Evolutionary conservation across 2,797 vertebrate species (phyloP).

Genomic region (Spea hammondii): DNA sequence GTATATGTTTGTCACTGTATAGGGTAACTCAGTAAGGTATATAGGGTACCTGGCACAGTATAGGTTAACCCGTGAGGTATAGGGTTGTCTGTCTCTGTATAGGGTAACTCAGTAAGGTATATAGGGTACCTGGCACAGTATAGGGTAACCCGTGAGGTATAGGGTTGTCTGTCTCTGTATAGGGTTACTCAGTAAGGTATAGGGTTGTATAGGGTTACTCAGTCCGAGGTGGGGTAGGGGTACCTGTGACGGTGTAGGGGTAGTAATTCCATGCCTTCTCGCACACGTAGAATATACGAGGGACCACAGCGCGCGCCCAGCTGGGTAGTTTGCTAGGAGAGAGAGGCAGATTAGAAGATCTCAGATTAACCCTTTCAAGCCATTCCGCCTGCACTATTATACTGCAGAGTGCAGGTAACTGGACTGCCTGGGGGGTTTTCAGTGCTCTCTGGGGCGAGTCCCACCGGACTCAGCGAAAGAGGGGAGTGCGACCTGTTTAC

Average conservation of each 20-base stretch:
- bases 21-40: not conserved
- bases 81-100: constrained; percentile 62
- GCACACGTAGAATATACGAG: constrained; percentile 69
- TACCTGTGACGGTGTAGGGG: constrained; percentile 70
- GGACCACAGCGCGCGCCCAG: constrained; percentile 68
- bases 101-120: constrained; percentile 46
- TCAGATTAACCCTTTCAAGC: not conserved
- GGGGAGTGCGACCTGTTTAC: too few relatives aligned
- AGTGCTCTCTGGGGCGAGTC: too few relatives aligned
- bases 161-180: not conserved
- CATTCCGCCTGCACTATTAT: not conserved
- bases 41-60: not conserved
- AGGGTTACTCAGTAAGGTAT: not conserved
- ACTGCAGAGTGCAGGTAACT: too few relatives aligned
- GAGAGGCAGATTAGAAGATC: not conserved
- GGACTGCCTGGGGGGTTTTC: too few relatives aligned
- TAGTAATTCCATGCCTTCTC: constrained; percentile 74
- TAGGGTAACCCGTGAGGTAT: not conserved
- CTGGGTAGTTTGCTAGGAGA: constrained; percentile 63
- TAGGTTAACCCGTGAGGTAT: not conserved
- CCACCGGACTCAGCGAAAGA: too few relatives aligned
- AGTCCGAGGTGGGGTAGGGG: not conserved
- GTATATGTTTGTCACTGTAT: not conserved
- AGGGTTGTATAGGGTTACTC: not conserved
- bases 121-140: not conserved